Evolutionary conservation across 2,888 invertebrate genomes (phyloP), one percentile per base, ranked within the genome.

Genomic region (Apodemia hepburni): DNA sequence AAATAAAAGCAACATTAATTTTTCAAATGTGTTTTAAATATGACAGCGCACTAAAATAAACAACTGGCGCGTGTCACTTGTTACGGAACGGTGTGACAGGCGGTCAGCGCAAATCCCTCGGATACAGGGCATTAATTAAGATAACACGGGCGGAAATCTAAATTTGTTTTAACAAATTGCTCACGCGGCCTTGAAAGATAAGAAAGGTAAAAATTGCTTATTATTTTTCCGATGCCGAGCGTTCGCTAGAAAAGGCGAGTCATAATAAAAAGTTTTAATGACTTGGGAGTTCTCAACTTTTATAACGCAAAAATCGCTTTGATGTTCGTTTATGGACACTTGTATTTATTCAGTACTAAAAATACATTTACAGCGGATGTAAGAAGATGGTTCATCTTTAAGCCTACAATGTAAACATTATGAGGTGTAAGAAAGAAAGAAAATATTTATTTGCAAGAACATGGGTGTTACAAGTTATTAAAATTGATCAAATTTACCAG

Each of bases 91-190:
- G 64, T 68, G 63, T 65, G 62, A 69, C 60, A 38, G 64, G 63
- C 64, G 47, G 64, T 58, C 6, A 29, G 29, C 61, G 58, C 61
- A 62, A 59, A 69, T 65, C 69, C 67, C 68, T 64, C 63, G 64
- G 68, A 65, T 61, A 64, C 65, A 61, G 72, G 71, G 71, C 75
- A 73, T 74, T 81, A 79, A 82, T 79, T 76, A 78, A 79, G 77
- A 81, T 78, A 76, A 76, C 73, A 75, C 71, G 66, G 66, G 65
- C 61, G 63, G 64, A 66, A 64, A 71, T 73, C 71, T 76, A 74
- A 81, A 81, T 81, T 82, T 77, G 74, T 75, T 78, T 72, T 72
- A 76, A 74, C 73, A 75, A 79, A 80, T 78, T 75, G 72, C 72
- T 70, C 59, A 49, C 65, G 65, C 67, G 72, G 66, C 74, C 74